A percentile compares a stretch with the other conserved stretches of the same genome.
Evolutionary conservation across 1,140 invertebrate species (phyloP).

Genomic region (Listronotus bonariensis): DNA sequence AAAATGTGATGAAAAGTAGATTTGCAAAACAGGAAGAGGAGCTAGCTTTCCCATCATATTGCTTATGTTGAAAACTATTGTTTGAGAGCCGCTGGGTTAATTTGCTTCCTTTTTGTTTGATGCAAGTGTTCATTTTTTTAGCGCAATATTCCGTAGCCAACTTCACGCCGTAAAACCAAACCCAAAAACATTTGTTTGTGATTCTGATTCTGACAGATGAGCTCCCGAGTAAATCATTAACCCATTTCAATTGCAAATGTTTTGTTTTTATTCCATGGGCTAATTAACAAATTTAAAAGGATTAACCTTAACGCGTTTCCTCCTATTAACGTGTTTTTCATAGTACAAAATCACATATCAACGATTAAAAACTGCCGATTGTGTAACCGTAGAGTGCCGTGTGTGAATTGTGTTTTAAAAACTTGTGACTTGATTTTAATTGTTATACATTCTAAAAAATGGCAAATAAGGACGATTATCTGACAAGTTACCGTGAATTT

Average conservation of each 20-base stretch:
- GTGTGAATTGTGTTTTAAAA: neutral
- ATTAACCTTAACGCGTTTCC: constrained; percentile 1
- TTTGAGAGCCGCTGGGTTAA: neutral
- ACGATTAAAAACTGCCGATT: constrained; percentile 15
- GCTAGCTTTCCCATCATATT: too few relatives aligned
- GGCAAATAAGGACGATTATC: constrained; percentile 66
- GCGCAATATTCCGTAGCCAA: neutral
- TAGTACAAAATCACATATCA: constrained; percentile 44
- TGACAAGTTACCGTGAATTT: constrained; percentile 69
- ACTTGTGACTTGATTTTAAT: neutral
- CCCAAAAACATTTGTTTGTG: neutral
- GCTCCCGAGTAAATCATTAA: constrained; percentile 18
- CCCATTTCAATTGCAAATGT: constrained; percentile 19
- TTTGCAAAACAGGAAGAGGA: too few relatives aligned
- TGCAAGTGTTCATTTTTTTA: neutral
- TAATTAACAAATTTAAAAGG: constrained; percentile 3
- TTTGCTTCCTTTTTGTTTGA: neutral
- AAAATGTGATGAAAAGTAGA: too few relatives aligned
- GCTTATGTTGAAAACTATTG: too few relatives aligned
- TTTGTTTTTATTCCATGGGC: constrained; percentile 12
- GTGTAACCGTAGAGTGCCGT: constrained; percentile 10
- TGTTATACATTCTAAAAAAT: constrained; percentile 32
- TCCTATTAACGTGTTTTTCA: constrained; percentile 1
- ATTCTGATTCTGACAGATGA: constrained; percentile 5
- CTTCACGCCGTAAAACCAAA: constrained; percentile 7